Percentiles rank a stretch among this genome's conserved stretches.
Evolutionary conservation across 2,797 vertebrate species (phyloP).

Genomic region (Eptatretus atami): DNA sequence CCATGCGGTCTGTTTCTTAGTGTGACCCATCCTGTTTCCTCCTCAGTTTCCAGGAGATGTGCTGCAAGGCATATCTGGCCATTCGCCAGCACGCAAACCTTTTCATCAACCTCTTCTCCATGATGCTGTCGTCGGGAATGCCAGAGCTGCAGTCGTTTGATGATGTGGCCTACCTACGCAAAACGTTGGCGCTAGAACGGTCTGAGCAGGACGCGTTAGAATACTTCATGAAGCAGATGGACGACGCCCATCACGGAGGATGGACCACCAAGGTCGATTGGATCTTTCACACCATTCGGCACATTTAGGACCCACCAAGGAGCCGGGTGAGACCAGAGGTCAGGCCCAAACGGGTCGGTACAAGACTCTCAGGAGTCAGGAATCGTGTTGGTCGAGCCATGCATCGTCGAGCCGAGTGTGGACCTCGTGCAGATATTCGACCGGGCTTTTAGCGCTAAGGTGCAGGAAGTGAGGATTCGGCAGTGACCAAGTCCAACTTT

Average conservation of each 20-base stretch:
- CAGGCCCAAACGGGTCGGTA: no score
- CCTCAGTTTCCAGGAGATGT: slow-evolving; percentile 30
- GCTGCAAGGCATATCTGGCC: slow-evolving; percentile 27
- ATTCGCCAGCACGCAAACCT: slow-evolving; percentile 28
- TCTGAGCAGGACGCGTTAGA: slow-evolving; percentile 28
- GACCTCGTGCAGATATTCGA: no score
- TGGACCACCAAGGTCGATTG: slow-evolving; percentile 41
- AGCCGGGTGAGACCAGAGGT: no score
- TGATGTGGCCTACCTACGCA: slow-evolving; percentile 32
- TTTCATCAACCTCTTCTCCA: slow-evolving; percentile 37
- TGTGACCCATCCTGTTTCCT: background rate
- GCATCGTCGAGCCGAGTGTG: no score
- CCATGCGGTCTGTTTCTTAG: background rate
- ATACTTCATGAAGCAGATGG: slow-evolving; percentile 35
- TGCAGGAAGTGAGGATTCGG: no score
- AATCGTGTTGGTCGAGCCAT: no score
- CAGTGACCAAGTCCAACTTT: no score
- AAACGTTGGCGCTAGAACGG: slow-evolving; percentile 30
- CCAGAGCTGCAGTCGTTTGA: slow-evolving; percentile 38
- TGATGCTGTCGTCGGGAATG: slow-evolving; percentile 37
- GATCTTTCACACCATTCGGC: slow-evolving; percentile 33
- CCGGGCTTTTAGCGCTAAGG: no score
- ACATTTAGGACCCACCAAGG: slow-evolving; percentile 14
- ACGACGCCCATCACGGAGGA: slow-evolving; percentile 27
- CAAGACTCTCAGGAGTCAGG: no score